Percentiles rank a stretch among this genome's conserved stretches.
Evolutionary conservation across 2,113 vertebrate species (phyloP).

Genomic region (Semicossyphus pulcher): DNA sequence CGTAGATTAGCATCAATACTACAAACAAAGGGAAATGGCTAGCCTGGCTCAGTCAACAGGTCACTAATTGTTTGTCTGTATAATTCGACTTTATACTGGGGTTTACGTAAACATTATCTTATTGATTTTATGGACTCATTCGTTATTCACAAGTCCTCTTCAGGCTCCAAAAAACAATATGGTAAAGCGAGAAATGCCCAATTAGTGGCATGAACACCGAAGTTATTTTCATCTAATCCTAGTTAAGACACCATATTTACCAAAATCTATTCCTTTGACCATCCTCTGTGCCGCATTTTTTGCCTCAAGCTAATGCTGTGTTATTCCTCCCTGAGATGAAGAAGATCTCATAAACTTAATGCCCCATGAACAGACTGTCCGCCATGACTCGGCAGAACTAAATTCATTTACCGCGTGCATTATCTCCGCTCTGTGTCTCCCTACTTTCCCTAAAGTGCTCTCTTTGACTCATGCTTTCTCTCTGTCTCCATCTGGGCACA

Average conservation of each 20-base stretch:
- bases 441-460: background rate
- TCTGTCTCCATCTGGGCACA: background rate
- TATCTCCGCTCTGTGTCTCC: background rate
- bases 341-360: conserved; percentile 36
- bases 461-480: background rate
- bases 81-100: too few species aligned
- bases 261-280: background rate
- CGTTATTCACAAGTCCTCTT: too few species aligned
- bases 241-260: background rate
- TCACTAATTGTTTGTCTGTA: too few species aligned
- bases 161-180: too few species aligned
- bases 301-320: background rate
- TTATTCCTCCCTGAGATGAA: conserved; percentile 4
- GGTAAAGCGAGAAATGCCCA: too few species aligned
- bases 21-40: background rate
- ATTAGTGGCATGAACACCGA: too few species aligned
- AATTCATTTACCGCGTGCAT: conserved; percentile 13
- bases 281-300: background rate
- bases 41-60: background rate
- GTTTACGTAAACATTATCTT: too few species aligned
- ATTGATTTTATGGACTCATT: too few species aligned
- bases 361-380: conserved; percentile 28
- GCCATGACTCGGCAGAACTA: conserved; percentile 21
- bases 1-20: background rate
- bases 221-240: background rate